Conservation (phyloP, 2,797 vertebrate genomes). For the Neopelma chrysocephalum region DNA sequence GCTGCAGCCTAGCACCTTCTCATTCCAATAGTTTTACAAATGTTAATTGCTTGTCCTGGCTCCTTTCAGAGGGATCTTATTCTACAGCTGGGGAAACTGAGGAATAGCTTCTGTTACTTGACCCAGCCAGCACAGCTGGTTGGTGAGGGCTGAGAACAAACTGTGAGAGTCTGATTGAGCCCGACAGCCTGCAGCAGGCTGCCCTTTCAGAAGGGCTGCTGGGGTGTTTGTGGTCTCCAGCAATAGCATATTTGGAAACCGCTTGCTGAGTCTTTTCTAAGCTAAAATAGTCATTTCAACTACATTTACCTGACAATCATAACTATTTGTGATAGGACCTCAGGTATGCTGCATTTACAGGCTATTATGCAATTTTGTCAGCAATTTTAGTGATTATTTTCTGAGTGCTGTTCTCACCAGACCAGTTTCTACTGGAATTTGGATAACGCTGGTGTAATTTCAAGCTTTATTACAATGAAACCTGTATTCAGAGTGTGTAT, state of each 20-base stretch:
- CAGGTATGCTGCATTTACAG: background rate
- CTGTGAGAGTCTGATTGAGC: background rate
- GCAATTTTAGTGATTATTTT: background rate
- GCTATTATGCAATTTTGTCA: background rate
- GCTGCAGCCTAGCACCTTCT: conserved; percentile 42
- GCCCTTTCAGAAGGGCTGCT: background rate
- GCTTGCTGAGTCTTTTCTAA: background rate
- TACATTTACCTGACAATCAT: background rate
- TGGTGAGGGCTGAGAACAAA: background rate
- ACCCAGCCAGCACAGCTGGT: background rate
- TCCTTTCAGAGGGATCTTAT: background rate
- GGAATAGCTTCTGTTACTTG: background rate
- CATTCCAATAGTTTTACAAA: conserved; percentile 1
- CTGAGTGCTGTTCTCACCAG: background rate
- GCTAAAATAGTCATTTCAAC: background rate
- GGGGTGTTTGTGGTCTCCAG: background rate
- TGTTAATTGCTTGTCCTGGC: conserved; percentile 4
- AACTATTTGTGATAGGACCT: background rate
- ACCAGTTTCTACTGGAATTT: background rate
- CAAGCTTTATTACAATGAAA: background rate
- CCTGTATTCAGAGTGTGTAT: background rate
- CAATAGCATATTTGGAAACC: background rate
- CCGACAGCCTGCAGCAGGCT: background rate
- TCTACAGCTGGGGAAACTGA: conserved; percentile 30
- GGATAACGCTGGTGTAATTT: background rate